Evolutionary conservation across 2,888 invertebrate species (phyloP), one percentile per base, ranked within the genome.

Genomic region (Prosopocoilus inquinatus): DNA sequence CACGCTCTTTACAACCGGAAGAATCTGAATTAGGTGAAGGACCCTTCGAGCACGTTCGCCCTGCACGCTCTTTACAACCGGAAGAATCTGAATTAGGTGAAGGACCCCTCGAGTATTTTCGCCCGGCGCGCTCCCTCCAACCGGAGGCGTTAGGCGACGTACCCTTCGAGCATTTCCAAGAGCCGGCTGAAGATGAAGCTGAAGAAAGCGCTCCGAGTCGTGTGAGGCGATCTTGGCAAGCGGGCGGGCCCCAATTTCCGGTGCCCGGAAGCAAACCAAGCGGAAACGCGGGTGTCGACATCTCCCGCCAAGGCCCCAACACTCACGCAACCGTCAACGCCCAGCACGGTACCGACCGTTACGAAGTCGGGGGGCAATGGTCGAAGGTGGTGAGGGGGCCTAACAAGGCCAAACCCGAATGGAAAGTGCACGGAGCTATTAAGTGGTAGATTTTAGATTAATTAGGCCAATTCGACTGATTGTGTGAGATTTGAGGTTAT

Each of bases 381-480:
- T 36, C 28, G 4, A 55, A 55, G 50, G 55, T 55, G 15, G 20
- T 55, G 36, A 34, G 46, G 9, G 55, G 55, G 15, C 55, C 55
- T 9, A 50, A 50, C 12, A 55, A 46, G 28, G 46, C 50, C 38
- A 55, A 55, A 44, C 55, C 55, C 1, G 47, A 46, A 12, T 55
- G 45, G 46, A 55, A 34, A 15, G 39, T 55, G 12, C 35, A 34
- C 4, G 55, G 45, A 1, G 33, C 28, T 4, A 13, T 46, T 28
- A 50, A 44, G 33, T 55, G 50, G 50, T 55, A 55, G 20, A 20
- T 2, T 20, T 20, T 20, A 20, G 20, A 2, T 20, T 20, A 20
- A 20, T 20, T 20, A 20, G 20, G 20, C 20, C n/a, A n/a, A 2
- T 20, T 20, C 2, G 20, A 28, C 20, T 28, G 20, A 28, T 20